These are phyloP conservation scores for Hydropsyche betteni DNA, from an alignment of 2,888 invertebrate species.

Conservation along the genomic window DNA sequence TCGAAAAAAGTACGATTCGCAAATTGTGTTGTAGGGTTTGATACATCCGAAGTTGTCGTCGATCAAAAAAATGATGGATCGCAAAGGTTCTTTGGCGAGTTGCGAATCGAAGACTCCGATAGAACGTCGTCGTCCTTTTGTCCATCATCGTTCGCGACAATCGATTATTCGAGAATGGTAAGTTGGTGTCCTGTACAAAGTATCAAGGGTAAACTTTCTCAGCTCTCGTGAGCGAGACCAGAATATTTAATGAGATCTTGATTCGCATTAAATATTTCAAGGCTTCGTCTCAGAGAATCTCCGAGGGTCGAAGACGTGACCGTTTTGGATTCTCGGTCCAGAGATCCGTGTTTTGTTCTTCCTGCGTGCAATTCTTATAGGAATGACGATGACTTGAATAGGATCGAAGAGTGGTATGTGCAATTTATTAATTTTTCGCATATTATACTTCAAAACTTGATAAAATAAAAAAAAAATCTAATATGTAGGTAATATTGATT, in stretches of 20 bases:
- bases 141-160: not conserved
- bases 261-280: not conserved
- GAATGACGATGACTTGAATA: not conserved
- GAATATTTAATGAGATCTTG: not conserved
- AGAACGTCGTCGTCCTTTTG: not conserved
- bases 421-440: not conserved
- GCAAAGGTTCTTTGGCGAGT: no score
- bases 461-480: no score
- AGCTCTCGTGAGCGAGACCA: no score
- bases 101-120: not conserved
- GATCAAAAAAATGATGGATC: no score
- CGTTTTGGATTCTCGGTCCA: constrained; percentile 2
- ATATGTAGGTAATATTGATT: no score
- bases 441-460: no score
- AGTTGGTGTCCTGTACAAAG: no score
- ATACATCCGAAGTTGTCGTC: no score
- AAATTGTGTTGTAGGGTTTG: no score
- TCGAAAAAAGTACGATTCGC: no score
- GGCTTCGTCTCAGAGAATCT: constrained; percentile 21
- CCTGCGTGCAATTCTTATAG: not conserved
- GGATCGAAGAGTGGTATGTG: not conserved
- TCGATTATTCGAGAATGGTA: constrained; percentile 22
- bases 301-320: not conserved
- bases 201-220: no score
- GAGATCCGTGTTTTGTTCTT: not conserved